Evolutionary conservation across 2,797 vertebrate genomes (phyloP).

Genomic region (Onychomys leucogaster): DNA sequence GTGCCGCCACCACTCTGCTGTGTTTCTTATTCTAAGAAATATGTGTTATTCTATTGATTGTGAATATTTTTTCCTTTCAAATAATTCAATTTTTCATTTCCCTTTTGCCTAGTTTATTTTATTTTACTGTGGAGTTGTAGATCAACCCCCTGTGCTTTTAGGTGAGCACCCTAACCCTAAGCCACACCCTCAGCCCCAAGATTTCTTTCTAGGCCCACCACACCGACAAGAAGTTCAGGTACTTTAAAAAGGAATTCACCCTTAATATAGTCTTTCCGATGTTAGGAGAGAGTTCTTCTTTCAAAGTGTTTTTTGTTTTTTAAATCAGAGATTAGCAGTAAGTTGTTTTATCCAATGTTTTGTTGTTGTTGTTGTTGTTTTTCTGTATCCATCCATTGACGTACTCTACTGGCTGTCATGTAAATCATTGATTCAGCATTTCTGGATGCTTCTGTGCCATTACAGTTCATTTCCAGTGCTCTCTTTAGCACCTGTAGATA

Average conservation of each 20-base stretch:
- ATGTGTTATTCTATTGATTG: neutral
- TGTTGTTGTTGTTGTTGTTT: neutral
- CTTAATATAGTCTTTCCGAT: neutral
- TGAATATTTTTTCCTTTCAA: slow-evolving; percentile 11
- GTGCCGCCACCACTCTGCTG: neutral
- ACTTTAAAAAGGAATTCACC: neutral
- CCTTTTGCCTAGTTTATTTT: neutral
- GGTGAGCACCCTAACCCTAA: neutral
- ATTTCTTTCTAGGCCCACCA: neutral
- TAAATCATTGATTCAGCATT: neutral
- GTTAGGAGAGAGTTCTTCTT: neutral
- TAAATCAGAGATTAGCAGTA: neutral
- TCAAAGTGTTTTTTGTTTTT: neutral
- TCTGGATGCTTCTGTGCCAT: neutral
- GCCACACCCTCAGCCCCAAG: neutral
- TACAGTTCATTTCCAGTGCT: slow-evolving; percentile 10
- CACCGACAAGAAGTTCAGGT: neutral
- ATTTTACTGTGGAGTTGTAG: neutral
- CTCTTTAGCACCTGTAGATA: neutral
- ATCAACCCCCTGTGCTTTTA: neutral
- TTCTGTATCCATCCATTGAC: neutral
- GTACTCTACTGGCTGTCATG: neutral
- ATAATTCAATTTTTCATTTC: slow-evolving; percentile 20
- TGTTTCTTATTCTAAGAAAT: slow-evolving; percentile 1
- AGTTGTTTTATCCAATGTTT: neutral